Conservation (phyloP, 2,797 vertebrate genomes). For the Sebastes trivittatus region DNA sequence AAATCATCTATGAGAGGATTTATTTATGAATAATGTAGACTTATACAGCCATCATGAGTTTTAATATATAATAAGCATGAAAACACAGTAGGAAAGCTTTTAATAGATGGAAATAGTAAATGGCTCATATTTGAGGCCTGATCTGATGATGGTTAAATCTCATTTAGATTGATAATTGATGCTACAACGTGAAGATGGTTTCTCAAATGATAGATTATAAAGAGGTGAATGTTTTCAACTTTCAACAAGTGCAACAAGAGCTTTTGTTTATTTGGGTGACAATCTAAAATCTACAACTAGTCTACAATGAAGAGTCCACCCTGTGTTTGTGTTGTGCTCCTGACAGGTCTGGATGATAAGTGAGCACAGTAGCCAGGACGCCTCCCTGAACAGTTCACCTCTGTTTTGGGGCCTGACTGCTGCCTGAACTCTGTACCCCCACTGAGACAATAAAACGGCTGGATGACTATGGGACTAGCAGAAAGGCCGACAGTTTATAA, state of each 20-base stretch:
- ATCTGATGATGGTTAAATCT: constrained; percentile 6
- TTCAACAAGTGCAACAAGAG: background rate
- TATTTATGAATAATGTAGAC: constrained; percentile 59
- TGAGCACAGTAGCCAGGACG: constrained; percentile 47
- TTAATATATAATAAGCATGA: constrained; percentile 25
- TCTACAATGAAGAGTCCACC: constrained; percentile 11
- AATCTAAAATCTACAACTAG: background rate
- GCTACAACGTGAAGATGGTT: background rate
- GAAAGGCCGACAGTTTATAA: constrained; percentile 82
- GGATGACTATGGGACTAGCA: constrained; percentile 78
- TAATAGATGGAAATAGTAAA: constrained; percentile 10
- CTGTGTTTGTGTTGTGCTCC: constrained; percentile 6
- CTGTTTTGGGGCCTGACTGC: constrained; percentile 75
- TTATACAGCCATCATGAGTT: constrained; percentile 28
- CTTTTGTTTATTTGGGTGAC: background rate
- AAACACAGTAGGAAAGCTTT: constrained; percentile 31
- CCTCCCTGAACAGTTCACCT: constrained; percentile 74
- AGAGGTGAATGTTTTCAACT: background rate
- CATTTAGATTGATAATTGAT: background rate
- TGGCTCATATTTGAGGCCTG: background rate
- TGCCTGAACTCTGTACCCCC: constrained; percentile 82
- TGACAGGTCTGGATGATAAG: constrained; percentile 43
- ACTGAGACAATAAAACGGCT: constrained; percentile 86
- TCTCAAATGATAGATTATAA: background rate
- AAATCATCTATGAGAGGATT: constrained; percentile 46